Base-by-base conservation (phyloP, 1,140 invertebrate species). In the Tetragnatha versicolor region DNA sequence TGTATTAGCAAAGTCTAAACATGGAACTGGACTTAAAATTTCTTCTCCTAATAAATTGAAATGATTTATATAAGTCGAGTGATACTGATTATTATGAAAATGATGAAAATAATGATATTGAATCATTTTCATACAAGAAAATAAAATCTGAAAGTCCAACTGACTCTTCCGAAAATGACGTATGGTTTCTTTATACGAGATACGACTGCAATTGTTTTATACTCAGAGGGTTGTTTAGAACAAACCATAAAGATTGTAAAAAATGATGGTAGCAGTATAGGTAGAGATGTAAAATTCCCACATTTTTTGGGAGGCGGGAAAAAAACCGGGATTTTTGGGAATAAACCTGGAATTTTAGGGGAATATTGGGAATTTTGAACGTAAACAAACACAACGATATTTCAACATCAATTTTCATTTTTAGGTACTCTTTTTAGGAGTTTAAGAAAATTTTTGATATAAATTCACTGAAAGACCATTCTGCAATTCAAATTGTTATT, bases 181-280 rank as follows among this genome's bases (percentile, higher is more conserved):
- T 51, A 51, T 51, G 27, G 27, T 0, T 51, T 27, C 27, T 2
- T 25, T 51, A 27, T 66, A 0, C 63, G 47, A 47, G 63, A 75
- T 27, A 51, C 42, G 6, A 63, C 61, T 17, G 37, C 58, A 0
- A 47, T 25, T 20, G 63, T 63, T 25, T 51, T 63, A 42, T 51
- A 53, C 31, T 58, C 68, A 3, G 35, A 58, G 6, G 45, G 29
- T 25, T 72, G 58, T 42, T n/a, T 63, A 20, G 37, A 51, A 0
- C 49, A 0, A 51, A 20, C 22, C 7, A n/a, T 22, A 3, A 75
- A 65, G 39, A 75, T 75, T 75, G 31, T 51, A 1, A 51, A 63
- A 1, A 33, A 14, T 14, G 0, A 49, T 63, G 29, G 58, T 22
- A 49, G 1, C 27, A 25, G 39, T 10, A 75, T 63, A 51, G 58